Evolutionary conservation across 2,888 invertebrate species (phyloP).

Genomic region (Lymantria monacha): DNA sequence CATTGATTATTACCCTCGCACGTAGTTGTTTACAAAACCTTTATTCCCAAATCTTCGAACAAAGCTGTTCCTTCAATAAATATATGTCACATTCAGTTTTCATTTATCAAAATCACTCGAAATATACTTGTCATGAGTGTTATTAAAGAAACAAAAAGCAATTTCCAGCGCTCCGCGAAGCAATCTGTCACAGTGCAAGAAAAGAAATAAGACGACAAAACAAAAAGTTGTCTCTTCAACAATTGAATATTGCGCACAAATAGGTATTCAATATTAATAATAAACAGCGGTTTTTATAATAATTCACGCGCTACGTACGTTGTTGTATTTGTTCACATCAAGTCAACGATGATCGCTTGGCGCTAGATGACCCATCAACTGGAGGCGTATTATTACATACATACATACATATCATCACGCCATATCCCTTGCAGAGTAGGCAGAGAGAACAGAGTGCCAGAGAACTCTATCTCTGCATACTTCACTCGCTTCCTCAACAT

Average conservation of each 20-base stretch:
- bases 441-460: no score
- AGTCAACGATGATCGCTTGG: conserved; percentile 8
- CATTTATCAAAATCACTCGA: conserved; percentile 32
- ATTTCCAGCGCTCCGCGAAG: conserved; percentile 30
- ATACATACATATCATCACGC: no score
- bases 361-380: no score
- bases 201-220: conserved; percentile 43
- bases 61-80: neutral
- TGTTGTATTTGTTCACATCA: conserved; percentile 10
- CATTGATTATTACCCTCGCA: no score
- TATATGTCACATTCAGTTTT: conserved; percentile 24
- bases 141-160: conserved; percentile 39
- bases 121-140: conserved; percentile 39
- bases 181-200: conserved; percentile 34
- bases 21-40: no score
- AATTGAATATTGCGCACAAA: conserved; percentile 12
- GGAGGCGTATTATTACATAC: no score
- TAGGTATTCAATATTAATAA: conserved; percentile 28
- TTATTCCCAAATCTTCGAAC: no score
- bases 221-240: conserved; percentile 34
- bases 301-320: neutral
- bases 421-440: no score
- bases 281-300: conserved; percentile 13
- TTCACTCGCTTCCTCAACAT: no score
- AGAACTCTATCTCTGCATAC: no score